Base-by-base conservation (phyloP, 2,888 invertebrate species). In the Cephus runcator region DNA sequence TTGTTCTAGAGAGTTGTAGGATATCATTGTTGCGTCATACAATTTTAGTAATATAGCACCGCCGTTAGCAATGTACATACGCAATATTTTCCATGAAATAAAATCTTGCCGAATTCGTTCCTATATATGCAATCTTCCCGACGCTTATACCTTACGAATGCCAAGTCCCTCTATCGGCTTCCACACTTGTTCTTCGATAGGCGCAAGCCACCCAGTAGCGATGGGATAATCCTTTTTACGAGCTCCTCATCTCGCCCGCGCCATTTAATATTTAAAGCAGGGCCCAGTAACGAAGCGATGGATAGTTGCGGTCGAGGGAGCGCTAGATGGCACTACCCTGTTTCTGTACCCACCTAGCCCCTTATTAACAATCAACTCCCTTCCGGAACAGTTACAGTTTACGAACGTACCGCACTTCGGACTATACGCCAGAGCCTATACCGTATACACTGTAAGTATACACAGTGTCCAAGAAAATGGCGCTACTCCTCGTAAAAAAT, bases 231-330 rank as follows among this genome's bases (percentile, higher is more conserved):
- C 56, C 56, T 56, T 56, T 56, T 23, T 56, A 56, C 56, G 56
- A 23, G 23, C 56, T 56, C 40, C 40, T 56, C 40, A 56, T 15
- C 23, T 23, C 9, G 83, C 80, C 76, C 23, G 87, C 86, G 88
- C 87, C 89, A 90, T 91, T 90, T 90, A 90, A 91, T 91, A 90
- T 90, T 90, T 89, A 90, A 91, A 90, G 88, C 88, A 87, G 80
- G 85, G 85, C 86, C 85, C 86, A 88, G 87, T 87, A 88, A 87
- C 87, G 88, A 88, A 88, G 85, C 86, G 87, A 87, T 86, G 88
- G 88, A 89, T 89, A 88, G 88, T 88, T 91, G 91, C 87, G 91
- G 91, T 91, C 81, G 80, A 80, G 77, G 34, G 71, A 6, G 31
- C 71, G 71, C 71, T 71, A 69, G 79, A 78, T 79, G 82, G 80